Percentiles rank a stretch among this genome's conserved stretches.
These are phyloP conservation scores for Poeciliopsis prolifica DNA, from an alignment of 2,113 vertebrate species.

Conservation along the genomic window DNA sequence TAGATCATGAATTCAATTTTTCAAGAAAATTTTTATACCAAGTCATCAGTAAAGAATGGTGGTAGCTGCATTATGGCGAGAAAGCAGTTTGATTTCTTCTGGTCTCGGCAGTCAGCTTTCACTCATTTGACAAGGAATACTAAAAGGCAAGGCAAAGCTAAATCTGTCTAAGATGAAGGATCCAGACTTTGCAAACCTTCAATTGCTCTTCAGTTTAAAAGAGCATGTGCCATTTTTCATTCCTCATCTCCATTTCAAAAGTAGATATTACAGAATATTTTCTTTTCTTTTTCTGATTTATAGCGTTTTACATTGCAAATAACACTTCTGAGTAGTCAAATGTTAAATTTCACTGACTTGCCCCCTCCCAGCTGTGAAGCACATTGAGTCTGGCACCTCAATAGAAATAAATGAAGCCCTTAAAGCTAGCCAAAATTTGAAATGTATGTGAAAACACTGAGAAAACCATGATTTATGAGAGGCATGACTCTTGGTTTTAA, in stretches of 20 bases:
- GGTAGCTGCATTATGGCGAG: too few species aligned
- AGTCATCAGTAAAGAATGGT: too few species aligned
- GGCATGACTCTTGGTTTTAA: conserved; percentile 8
- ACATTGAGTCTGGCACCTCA: conserved; percentile 34
- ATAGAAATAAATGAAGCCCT: conserved; percentile 11
- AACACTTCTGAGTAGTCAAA: conserved; percentile 27
- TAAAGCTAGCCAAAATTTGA: conserved; percentile 9
- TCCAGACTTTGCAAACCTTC: too few species aligned
- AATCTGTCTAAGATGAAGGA: neutral
- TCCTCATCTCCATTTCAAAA: conserved; percentile 19
- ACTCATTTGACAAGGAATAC: too few species aligned
- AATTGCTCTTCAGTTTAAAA: too few species aligned
- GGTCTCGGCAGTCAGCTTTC: too few species aligned
- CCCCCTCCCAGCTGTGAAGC: conserved; percentile 19
- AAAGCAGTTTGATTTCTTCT: too few species aligned
- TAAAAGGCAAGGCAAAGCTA: too few species aligned
- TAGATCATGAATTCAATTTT: neutral
- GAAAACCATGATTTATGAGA: neutral
- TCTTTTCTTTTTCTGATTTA: conserved; percentile 26
- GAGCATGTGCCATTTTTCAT: neutral
- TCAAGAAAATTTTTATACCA: neutral
- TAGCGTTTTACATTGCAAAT: conserved; percentile 15
- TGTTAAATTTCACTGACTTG: conserved; percentile 18
- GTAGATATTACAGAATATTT: conserved; percentile 1
- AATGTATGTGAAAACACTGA: neutral